A percentile compares a stretch with the other conserved stretches of the same genome.
Evolutionary conservation across 2,113 vertebrate genomes (phyloP).

Genomic region (Haplotaxodon microlepis): DNA sequence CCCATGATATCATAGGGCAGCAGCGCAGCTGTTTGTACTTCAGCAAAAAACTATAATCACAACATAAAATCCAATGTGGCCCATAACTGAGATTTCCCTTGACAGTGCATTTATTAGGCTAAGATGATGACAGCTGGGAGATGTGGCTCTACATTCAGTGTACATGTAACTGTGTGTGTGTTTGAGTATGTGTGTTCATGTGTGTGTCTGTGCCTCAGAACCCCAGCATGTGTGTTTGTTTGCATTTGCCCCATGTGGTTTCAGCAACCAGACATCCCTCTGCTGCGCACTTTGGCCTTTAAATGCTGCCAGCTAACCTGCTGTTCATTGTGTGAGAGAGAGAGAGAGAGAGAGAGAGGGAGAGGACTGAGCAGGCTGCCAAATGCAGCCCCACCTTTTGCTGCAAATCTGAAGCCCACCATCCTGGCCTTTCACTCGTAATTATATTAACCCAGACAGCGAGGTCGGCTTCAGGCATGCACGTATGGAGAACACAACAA

Average conservation of each 20-base stretch:
- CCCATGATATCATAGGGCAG: background rate
- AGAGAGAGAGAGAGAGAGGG: background rate
- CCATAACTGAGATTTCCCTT: background rate
- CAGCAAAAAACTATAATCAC: background rate
- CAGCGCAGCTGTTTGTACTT: background rate
- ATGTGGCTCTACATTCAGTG: background rate
- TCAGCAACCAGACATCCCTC: conserved; percentile 13
- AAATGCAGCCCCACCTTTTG: conserved; percentile 39
- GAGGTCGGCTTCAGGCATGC: background rate
- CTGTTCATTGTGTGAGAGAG: conserved; percentile 8
- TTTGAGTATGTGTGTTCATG: background rate
- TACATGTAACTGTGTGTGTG: background rate
- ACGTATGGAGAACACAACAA: background rate
- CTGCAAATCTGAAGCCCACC: conserved; percentile 9
- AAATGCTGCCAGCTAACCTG: conserved; percentile 47
- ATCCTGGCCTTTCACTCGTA: conserved; percentile 28
- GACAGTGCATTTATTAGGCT: background rate
- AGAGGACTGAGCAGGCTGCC: background rate
- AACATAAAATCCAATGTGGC: background rate
- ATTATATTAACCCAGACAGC: conserved; percentile 41
- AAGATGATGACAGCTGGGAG: conserved; percentile 34
- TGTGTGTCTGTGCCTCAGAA: background rate
- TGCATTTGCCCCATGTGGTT: conserved; percentile 21
- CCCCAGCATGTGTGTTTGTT: background rate
- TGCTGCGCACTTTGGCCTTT: conserved; percentile 40